These are phyloP conservation scores for Nothobranchius furzeri DNA, from an alignment of 2,113 vertebrate species.

Conservation along the genomic window DNA sequence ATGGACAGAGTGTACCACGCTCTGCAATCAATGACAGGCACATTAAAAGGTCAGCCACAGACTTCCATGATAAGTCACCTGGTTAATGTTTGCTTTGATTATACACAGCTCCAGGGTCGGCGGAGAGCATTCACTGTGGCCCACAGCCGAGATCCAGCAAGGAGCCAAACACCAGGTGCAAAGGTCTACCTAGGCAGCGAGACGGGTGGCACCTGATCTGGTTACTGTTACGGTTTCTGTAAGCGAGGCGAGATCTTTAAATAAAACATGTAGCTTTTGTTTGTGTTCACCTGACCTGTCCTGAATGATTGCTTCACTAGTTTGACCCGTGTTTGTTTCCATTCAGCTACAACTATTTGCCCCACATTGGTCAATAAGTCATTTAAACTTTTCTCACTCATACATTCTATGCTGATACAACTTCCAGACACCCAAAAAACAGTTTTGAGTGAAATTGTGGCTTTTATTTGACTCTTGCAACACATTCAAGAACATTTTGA, in stretches of 20 bases:
- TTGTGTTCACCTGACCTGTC: background rate
- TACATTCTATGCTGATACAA: too few relatives aligned
- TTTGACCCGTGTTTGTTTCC: too few relatives aligned
- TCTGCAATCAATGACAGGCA: slow-evolving; percentile 93
- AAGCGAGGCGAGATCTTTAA: background rate
- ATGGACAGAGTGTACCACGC: slow-evolving; percentile 87
- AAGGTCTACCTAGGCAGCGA: background rate
- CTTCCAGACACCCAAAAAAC: too few relatives aligned
- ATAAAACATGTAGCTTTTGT: slow-evolving; percentile 1
- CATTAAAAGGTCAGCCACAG: slow-evolving; percentile 98
- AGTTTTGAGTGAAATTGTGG: too few relatives aligned
- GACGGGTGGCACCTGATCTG: background rate
- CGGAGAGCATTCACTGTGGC: slow-evolving; percentile 20
- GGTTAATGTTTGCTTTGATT: slow-evolving; percentile 79
- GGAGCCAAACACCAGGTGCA: slow-evolving; percentile 41
- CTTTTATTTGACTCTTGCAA: too few relatives aligned
- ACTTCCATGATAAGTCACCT: slow-evolving; percentile 87
- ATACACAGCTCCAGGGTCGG: slow-evolving; percentile 41
- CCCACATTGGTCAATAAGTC: too few relatives aligned
- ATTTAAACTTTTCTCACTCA: too few relatives aligned
- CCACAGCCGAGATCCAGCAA: background rate
- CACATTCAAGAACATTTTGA: too few relatives aligned
- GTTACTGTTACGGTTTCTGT: background rate
- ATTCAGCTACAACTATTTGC: too few relatives aligned
- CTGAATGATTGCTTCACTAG: too few relatives aligned